Conservation (phyloP, 2,797 vertebrate species). For the Cirrhinus mrigala region DNA sequence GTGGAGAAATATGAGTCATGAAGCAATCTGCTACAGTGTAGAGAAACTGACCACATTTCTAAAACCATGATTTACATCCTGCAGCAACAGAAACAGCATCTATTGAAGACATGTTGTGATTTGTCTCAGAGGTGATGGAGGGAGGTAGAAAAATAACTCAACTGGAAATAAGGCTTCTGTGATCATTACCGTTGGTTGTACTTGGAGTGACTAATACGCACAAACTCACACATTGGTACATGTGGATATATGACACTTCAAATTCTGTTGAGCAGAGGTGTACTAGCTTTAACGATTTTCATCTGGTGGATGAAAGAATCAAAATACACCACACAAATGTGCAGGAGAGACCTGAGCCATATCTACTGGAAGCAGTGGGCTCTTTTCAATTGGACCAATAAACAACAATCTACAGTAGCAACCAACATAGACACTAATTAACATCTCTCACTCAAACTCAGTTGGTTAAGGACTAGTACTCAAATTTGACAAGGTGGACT, state of each 20-base stretch:
- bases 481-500: no score
- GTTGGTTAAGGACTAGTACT: no score
- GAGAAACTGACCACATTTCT: conserved; percentile 29
- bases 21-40: conserved; percentile 46
- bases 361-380: background rate
- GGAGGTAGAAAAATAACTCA: conserved; percentile 28
- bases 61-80: conserved; percentile 36
- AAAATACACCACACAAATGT: background rate
- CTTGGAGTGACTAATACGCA: background rate
- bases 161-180: background rate
- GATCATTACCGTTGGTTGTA: no score
- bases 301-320: background rate
- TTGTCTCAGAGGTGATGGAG: conserved; percentile 28
- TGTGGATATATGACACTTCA: background rate
- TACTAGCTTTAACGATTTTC: background rate
- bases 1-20: background rate
- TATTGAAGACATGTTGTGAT: conserved; percentile 38
- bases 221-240: background rate
- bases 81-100: conserved; percentile 13
- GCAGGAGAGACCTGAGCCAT: background rate
- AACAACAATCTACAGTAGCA: background rate
- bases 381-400: background rate
- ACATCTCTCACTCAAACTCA: no score
- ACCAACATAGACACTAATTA: background rate
- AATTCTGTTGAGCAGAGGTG: background rate